phyloP scores from a whole-genome alignment of 2,888 invertebrate genomes.

The Meteorus colon region DNA sequence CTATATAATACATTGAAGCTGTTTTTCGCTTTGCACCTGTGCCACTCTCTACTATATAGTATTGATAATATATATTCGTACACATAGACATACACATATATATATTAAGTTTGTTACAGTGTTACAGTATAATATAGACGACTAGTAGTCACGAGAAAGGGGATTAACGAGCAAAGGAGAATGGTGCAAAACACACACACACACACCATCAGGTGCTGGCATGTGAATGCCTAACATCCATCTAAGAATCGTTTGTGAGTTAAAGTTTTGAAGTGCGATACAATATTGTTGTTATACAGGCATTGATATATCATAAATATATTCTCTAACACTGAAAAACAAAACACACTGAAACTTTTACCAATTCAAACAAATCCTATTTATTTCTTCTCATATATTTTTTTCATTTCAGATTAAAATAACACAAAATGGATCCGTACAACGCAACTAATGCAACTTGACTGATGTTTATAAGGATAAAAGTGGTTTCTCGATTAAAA shows the following conservation, averaged over 20 bases:
- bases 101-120: neutral
- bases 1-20: neutral
- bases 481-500: conserved; percentile 55
- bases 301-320: neutral
- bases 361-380: no score
- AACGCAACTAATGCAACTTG: conserved; percentile 10
- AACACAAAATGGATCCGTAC: neutral
- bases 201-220: neutral
- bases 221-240: neutral
- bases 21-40: conserved; percentile 20
- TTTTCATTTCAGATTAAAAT: neutral
- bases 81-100: neutral
- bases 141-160: conserved; percentile 27
- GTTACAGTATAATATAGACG: neutral
- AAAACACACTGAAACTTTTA: no score
- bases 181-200: neutral
- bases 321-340: no score
- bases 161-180: conserved; percentile 33
- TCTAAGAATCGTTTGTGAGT: conserved; percentile 1
- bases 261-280: neutral
- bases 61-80: neutral
- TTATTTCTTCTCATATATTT: neutral
- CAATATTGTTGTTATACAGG: neutral
- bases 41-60: neutral
- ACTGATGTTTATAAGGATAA: conserved; percentile 31